phyloP scores from a whole-genome alignment of 2,888 invertebrate genomes.

The Drosophila mulleri region DNA sequence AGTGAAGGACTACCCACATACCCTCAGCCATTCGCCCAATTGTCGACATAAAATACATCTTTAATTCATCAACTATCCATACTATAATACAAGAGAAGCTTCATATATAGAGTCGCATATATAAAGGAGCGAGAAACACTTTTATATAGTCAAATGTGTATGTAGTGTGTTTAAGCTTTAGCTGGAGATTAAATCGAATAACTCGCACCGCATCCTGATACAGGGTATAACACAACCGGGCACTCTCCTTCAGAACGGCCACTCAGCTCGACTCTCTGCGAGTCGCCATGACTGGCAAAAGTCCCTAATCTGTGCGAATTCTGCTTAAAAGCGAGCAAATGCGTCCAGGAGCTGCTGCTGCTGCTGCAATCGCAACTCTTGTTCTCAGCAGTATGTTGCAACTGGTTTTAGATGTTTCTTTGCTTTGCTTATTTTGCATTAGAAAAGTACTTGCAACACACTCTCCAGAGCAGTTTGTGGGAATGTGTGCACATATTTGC shows the following conservation, averaged over 20 bases:
- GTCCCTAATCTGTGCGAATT: slow-evolving; percentile 68
- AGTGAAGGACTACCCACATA: not conserved
- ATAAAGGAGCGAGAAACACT: too few species aligned
- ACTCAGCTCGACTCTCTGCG: slow-evolving; percentile 44
- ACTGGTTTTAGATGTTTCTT: slow-evolving; percentile 36
- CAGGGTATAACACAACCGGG: slow-evolving; percentile 23
- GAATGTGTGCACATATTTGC: slow-evolving; percentile 60
- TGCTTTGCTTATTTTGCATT: slow-evolving; percentile 61
- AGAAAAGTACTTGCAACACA: slow-evolving; percentile 43
- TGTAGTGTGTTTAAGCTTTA: too few species aligned
- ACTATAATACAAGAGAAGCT: not conserved
- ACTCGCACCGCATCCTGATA: too few species aligned
- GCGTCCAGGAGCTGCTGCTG: slow-evolving; percentile 3
- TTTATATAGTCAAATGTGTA: too few species aligned
- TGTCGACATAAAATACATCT: not conserved
- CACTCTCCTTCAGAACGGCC: slow-evolving; percentile 49
- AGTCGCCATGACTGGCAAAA: slow-evolving; percentile 35
- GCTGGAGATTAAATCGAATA: too few species aligned
- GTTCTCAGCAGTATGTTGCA: slow-evolving; percentile 27
- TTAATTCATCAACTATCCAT: not conserved
- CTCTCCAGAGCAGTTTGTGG: slow-evolving; percentile 16
- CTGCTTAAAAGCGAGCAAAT: slow-evolving; percentile 35
- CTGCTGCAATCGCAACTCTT: slow-evolving; percentile 12
- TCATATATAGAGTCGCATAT: not conserved
- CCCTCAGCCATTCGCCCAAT: not conserved